These are phyloP conservation scores for Eudemis profundana DNA, from an alignment of 2,888 invertebrate genomes.

Conservation along the genomic window DNA sequence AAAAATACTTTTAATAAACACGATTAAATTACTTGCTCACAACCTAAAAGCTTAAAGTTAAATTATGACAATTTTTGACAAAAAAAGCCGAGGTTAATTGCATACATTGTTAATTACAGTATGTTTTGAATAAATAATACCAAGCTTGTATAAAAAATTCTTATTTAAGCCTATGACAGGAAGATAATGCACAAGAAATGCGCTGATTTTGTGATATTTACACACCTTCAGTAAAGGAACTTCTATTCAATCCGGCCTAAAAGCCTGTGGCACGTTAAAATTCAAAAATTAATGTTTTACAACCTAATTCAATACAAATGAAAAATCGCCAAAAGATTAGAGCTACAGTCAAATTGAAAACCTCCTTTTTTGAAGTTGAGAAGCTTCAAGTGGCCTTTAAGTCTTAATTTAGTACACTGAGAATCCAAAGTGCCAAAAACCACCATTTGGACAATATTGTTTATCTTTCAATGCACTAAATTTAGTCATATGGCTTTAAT, in stretches of 20 bases:
- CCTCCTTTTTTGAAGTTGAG: neutral
- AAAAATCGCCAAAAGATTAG: neutral
- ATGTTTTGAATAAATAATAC: too few species aligned
- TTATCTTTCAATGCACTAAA: neutral
- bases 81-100: too few species aligned
- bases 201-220: too few species aligned
- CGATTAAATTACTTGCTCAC: conserved; percentile 8
- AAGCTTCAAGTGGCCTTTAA: neutral
- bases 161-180: too few species aligned
- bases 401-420: neutral
- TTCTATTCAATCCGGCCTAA: too few species aligned
- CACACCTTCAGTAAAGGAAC: too few species aligned
- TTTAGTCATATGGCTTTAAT: too few species aligned
- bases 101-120: neutral
- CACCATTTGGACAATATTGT: neutral
- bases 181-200: too few species aligned
- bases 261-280: neutral
- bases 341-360: neutral
- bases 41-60: conserved; percentile 5
- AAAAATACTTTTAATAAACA: conserved; percentile 1
- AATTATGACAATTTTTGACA: too few species aligned
- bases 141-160: too few species aligned
- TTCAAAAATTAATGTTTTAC: neutral
- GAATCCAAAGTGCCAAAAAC: too few species aligned
- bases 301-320: neutral